Conservation (phyloP, 2,113 vertebrate species). For the Pseudorhombus dupliciocellatus region DNA sequence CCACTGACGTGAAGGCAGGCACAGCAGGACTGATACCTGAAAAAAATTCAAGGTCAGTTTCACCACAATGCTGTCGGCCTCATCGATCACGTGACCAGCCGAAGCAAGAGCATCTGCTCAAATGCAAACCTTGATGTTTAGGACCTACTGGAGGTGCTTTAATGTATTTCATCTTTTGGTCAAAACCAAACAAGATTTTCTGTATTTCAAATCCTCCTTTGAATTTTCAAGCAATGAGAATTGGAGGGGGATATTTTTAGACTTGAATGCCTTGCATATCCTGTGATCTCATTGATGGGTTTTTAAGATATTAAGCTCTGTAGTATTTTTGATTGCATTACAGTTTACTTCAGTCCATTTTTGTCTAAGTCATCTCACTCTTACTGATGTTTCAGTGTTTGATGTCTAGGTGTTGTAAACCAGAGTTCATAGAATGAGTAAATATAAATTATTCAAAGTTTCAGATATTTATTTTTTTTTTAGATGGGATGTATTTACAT, state of each 20-base stretch:
- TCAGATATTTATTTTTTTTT: conserved; percentile 52
- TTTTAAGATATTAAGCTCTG: not conserved
- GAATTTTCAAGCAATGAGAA: not conserved
- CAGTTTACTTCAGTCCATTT: not conserved
- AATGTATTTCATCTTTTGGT: too few species aligned
- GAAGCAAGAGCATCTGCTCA: conserved; percentile 3
- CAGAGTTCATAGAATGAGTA: not conserved
- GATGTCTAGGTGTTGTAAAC: not conserved
- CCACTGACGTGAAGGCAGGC: conserved; percentile 11
- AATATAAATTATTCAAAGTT: conserved; percentile 13
- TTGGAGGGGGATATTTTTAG: not conserved
- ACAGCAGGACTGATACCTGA: conserved; percentile 19
- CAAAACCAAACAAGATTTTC: too few species aligned
- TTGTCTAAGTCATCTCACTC: not conserved
- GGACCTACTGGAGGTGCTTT: not conserved
- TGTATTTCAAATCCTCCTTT: too few species aligned
- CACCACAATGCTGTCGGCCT: not conserved
- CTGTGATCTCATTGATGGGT: not conserved
- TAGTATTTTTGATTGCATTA: not conserved
- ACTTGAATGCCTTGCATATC: not conserved
- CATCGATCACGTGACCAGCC: not conserved
- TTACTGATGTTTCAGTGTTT: not conserved
- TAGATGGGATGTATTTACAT: conserved; percentile 17
- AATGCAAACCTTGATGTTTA: not conserved
- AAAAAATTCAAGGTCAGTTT: conserved; percentile 18